Percentiles rank a stretch among this genome's conserved stretches.
phyloP scores from a whole-genome alignment of 2,888 invertebrate genomes.

The Acanthacorydalis orientalis region DNA sequence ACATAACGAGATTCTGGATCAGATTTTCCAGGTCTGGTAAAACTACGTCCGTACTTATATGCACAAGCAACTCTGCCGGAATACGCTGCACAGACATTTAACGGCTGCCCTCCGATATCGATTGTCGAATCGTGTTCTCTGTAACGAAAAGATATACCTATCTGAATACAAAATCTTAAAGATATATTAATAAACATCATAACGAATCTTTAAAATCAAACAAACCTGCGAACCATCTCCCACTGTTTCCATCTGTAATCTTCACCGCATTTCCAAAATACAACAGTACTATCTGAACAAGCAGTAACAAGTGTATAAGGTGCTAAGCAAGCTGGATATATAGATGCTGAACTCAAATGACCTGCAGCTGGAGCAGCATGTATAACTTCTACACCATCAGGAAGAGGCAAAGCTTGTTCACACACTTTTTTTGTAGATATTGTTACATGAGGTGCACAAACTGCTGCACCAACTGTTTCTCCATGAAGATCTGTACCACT shows the following conservation, averaged over 20 bases:
- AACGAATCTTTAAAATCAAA: background rate
- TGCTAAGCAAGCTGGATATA: slow-evolving; percentile 97
- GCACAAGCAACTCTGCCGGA: slow-evolving; percentile 95
- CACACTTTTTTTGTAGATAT: slow-evolving; percentile 87
- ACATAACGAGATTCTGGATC: slow-evolving; percentile 71
- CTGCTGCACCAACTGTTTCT: slow-evolving; percentile 1
- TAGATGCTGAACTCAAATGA: slow-evolving; percentile 90
- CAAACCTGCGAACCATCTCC: slow-evolving; percentile 62
- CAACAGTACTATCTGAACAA: slow-evolving; percentile 81
- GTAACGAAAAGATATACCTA: too few species aligned
- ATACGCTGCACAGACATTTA: slow-evolving; percentile 93
- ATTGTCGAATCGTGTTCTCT: slow-evolving; percentile 41
- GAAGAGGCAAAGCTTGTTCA: slow-evolving; percentile 72
- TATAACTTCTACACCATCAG: slow-evolving; percentile 80
- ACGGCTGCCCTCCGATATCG: slow-evolving; percentile 51
- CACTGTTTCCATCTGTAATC: slow-evolving; percentile 72
- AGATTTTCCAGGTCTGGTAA: slow-evolving; percentile 60
- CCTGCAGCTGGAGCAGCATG: slow-evolving; percentile 93
- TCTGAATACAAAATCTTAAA: slow-evolving; percentile 10
- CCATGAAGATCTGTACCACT: slow-evolving; percentile 10
- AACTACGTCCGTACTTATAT: slow-evolving; percentile 83
- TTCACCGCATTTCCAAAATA: slow-evolving; percentile 71
- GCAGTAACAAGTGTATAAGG: slow-evolving; percentile 93
- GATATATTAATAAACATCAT: slow-evolving; percentile 15
- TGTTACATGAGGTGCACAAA: slow-evolving; percentile 45